These are phyloP conservation scores for Agonopterix heracliana DNA, from an alignment of 2,888 invertebrate species.

Conservation along the genomic window DNA sequence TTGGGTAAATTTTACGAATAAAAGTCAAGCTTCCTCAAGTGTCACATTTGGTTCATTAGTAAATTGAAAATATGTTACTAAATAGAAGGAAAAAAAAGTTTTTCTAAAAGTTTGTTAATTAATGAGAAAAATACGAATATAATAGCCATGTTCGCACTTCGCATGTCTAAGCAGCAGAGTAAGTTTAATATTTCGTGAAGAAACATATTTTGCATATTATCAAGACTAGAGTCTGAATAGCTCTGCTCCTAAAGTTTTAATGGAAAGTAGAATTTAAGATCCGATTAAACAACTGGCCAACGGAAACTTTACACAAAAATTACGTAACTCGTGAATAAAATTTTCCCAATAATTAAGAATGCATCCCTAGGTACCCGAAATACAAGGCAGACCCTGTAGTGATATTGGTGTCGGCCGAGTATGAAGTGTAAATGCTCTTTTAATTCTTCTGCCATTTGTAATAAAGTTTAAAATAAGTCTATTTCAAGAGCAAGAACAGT, in stretches of 20 bases:
- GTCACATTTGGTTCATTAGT: constrained; percentile 28
- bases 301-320: too few relatives aligned
- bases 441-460: constrained; percentile 1
- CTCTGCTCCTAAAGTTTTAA: constrained; percentile 3
- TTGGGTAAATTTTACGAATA: constrained; percentile 32
- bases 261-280: constrained; percentile 5
- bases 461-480: neutral
- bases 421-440: constrained; percentile 1
- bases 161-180: neutral
- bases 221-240: constrained; percentile 1
- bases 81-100: too few relatives aligned
- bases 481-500: constrained; percentile 1
- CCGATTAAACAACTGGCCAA: neutral
- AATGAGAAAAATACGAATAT: too few relatives aligned
- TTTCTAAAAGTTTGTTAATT: too few relatives aligned
- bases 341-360: too few relatives aligned
- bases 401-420: neutral
- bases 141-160: constrained; percentile 1
- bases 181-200: constrained; percentile 1
- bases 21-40: constrained; percentile 32
- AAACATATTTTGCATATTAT: constrained; percentile 10
- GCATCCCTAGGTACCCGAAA: too few relatives aligned
- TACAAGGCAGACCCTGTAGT: too few relatives aligned
- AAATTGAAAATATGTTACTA: constrained; percentile 14
- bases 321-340: too few relatives aligned